Conservation (phyloP, 2,113 vertebrate genomes). For the Myiozetetes cayanensis region DNA sequence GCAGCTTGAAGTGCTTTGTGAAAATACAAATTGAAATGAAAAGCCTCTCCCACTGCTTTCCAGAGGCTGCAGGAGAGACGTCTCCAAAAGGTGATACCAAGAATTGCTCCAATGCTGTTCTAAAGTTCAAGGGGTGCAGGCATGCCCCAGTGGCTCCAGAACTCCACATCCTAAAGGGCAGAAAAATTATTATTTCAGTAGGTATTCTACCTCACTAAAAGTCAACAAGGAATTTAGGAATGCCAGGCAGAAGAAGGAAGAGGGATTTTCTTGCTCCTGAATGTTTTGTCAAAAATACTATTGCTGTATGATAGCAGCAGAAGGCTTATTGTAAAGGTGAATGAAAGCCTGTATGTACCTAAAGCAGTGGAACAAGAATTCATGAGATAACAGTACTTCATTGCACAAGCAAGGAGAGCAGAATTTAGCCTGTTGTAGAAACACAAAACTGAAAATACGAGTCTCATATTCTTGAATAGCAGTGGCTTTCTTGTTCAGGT, state of each 20-base stretch:
- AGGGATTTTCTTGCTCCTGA: background rate
- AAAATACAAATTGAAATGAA: background rate
- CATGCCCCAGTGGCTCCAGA: background rate
- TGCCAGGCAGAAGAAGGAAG: background rate
- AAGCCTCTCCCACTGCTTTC: constrained; percentile 24
- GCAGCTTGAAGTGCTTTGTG: constrained; percentile 12
- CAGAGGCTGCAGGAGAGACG: background rate
- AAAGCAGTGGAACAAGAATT: background rate
- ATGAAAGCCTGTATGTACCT: background rate
- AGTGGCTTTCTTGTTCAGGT: background rate
- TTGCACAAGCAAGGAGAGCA: background rate
- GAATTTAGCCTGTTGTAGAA: background rate
- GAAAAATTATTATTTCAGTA: background rate
- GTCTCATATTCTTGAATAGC: background rate
- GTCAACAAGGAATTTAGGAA: background rate
- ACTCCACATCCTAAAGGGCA: background rate
- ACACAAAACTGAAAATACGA: background rate
- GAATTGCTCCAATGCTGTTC: background rate
- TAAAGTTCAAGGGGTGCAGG: background rate
- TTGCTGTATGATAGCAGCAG: background rate
- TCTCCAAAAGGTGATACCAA: constrained; percentile 24
- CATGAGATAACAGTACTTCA: background rate
- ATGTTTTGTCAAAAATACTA: background rate
- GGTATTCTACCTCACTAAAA: background rate
- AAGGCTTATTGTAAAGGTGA: background rate